Evolutionary conservation across 1,140 invertebrate genomes (phyloP).

Genomic region (Drosophila littoralis): DNA sequence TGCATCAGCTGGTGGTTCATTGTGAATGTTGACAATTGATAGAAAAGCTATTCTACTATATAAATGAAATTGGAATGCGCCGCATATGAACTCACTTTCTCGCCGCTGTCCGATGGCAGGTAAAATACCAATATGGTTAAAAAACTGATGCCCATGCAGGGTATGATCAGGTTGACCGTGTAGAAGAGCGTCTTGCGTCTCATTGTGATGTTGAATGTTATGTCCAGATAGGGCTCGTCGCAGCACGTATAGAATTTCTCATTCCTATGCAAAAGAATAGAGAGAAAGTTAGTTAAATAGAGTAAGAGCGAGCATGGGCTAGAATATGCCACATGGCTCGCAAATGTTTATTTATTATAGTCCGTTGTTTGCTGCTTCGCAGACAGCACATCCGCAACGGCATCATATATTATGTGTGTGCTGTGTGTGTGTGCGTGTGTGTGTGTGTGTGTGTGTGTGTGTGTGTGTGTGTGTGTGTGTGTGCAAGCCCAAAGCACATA

Average conservation of each 20-base stretch:
- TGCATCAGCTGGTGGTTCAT: constrained; percentile 21
- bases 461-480: constrained; percentile 5
- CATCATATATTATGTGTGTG: constrained; percentile 10
- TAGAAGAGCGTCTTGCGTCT: constrained; percentile 98
- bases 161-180: constrained; percentile 98
- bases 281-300: neutral
- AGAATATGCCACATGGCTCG: constrained; percentile 37
- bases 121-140: constrained; percentile 99
- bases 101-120: constrained; percentile 98
- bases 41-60: too few species aligned
- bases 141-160: constrained; percentile 99
- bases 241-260: constrained; percentile 99
- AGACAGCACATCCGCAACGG: constrained; percentile 31
- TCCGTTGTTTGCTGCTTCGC: constrained; percentile 39
- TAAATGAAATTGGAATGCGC: neutral
- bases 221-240: constrained; percentile 97
- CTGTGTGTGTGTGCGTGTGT: neutral
- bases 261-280: constrained; percentile 87
- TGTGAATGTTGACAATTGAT: constrained; percentile 10
- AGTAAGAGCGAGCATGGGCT: constrained; percentile 11
- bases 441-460: neutral
- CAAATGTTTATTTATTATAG: constrained; percentile 64
- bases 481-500: constrained; percentile 40
- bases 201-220: constrained; percentile 99
- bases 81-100: constrained; percentile 91